Percentiles rank a stretch among this genome's conserved stretches.
Evolutionary conservation across 2,113 vertebrate genomes (phyloP).

Genomic region (Scytalopus superciliaris): DNA sequence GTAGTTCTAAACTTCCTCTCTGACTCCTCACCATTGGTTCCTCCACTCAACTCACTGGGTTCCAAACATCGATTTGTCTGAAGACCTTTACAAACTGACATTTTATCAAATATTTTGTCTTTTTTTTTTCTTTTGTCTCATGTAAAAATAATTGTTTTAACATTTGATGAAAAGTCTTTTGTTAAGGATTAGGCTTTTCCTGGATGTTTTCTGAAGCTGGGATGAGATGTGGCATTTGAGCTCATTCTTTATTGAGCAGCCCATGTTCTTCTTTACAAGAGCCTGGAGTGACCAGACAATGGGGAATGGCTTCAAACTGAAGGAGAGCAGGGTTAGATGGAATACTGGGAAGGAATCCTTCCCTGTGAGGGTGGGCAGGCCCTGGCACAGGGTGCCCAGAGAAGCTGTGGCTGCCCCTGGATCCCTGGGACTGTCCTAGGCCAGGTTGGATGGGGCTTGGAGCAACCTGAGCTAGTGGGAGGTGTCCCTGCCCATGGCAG

Average conservation of each 20-base stretch:
- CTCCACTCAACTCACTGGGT: background rate
- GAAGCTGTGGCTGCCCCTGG: background rate
- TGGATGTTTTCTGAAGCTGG: background rate
- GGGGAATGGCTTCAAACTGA: too few species aligned
- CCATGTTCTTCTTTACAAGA: background rate
- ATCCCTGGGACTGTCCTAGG: background rate
- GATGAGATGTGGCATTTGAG: background rate
- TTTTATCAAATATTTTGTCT: background rate
- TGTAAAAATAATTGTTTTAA: background rate
- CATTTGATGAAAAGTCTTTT: background rate
- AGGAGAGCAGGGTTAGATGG: background rate
- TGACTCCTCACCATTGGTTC: background rate
- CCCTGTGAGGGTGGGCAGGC: background rate
- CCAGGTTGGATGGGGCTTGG: background rate
- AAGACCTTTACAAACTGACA: background rate
- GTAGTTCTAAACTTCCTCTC: background rate
- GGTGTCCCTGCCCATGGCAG: background rate
- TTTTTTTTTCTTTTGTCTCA: background rate
- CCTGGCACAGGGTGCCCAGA: rapidly evolving
- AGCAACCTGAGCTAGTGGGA: background rate
- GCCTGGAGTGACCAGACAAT: background rate
- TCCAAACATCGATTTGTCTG: background rate
- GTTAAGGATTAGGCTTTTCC: background rate
- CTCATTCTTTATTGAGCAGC: background rate
- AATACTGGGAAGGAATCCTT: rapidly evolving